Evolutionary conservation across 2,113 vertebrate species (phyloP), one percentile per base, ranked within the genome.

Genomic region (Melozone crissalis): DNA sequence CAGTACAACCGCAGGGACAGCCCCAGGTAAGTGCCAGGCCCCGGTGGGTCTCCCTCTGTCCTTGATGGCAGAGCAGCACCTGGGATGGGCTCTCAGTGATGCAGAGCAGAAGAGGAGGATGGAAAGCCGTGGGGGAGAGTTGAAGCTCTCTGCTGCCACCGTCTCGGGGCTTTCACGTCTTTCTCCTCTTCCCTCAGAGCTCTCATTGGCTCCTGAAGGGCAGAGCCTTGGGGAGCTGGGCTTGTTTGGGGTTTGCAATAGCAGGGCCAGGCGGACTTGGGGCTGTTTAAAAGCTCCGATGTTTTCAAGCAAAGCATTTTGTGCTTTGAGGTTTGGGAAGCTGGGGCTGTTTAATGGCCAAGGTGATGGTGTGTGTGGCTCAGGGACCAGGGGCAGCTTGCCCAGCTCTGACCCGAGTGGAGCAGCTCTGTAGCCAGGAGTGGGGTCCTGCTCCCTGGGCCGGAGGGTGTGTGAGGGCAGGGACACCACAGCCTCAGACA

Each of bases 1-100:
- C 28, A 9, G 11, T 0, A 3, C 15, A 20, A 2, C 15, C 0
- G 0, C 1, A 0, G 58, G 26, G 11, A 5, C 58, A 76, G 35
- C 41, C 23, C 27, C 63, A 44, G 84, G 55, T 76, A 11, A 33
- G 93, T 7, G 5, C 14, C 0, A 4, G 13, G 24, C 22, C 7
- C 4, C 4, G 24, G 58, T n/a, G 58, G 67, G 10, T 6, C 23
- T 22, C n/a, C 46, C 0, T 2, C 17, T n/a, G 51, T 9, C 41
- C 59, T 31, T 7, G 5, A 13, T 7, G 54, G 49, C 35, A 69
- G 55, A 66, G 11, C 46, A 19, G 66, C 33, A 3, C 23, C 30
- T 18, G 73, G 54, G 46, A 9, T 13, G 55, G 76, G 68, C 59
- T 54, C 28, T 7, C 26, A 0, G 5, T 26, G 73, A 6, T 30